Conservation (phyloP, 30 jellyfish, hydroid and myxozoan species). For the Pelagia noctiluca region DNA sequence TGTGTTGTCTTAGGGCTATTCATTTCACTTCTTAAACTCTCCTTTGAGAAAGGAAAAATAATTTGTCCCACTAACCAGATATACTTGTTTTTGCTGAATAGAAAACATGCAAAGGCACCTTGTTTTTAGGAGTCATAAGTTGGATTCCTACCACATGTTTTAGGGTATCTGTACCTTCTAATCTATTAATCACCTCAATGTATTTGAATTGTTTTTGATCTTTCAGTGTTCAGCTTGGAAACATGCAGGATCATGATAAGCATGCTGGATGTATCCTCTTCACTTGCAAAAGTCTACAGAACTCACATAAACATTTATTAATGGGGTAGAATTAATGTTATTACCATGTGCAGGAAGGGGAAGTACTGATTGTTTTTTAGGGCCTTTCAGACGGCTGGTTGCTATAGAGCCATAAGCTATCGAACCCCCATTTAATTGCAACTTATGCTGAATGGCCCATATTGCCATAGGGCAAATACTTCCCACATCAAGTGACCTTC, state of each 20-base stretch:
- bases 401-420: not conserved
- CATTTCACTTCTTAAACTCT: not conserved
- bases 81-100: not conserved
- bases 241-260: constrained; percentile 91
- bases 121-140: not conserved
- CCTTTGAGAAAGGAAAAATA: not conserved
- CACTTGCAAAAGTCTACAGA: not conserved
- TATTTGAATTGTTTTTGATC: not conserved
- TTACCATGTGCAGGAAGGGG: too few species aligned
- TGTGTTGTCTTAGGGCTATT: not conserved
- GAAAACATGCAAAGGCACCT: not conserved
- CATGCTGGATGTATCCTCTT: constrained; percentile 92
- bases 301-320: not conserved
- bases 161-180: not conserved
- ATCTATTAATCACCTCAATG: too few species aligned
- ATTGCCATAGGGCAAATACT: not conserved
- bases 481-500: not conserved
- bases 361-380: not conserved
- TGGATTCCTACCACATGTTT: not conserved
- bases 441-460: not conserved
- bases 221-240: constrained; percentile 92
- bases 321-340: too few species aligned
- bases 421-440: not conserved
- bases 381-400: not conserved
- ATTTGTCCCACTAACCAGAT: not conserved